A percentile compares a stretch with the other conserved stretches of the same genome.
These are phyloP conservation scores for Brachyopa scutellaris DNA, from an alignment of 2,888 invertebrate species.

Conservation along the genomic window DNA sequence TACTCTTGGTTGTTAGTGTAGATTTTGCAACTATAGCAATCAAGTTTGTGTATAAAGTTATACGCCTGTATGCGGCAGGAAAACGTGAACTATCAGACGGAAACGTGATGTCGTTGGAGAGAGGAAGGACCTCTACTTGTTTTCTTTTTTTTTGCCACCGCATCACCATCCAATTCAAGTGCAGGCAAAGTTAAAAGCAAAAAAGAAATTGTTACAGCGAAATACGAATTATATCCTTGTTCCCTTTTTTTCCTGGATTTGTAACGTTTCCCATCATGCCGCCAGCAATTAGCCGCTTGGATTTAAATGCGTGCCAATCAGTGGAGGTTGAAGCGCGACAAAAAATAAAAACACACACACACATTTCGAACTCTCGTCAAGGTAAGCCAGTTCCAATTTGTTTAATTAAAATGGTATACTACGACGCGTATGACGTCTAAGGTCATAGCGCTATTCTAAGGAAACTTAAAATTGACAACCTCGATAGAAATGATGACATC, in stretches of 20 bases:
- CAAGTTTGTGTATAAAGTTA: too few species aligned
- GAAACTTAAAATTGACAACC: too few species aligned
- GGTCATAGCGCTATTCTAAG: too few species aligned
- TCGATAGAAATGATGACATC: too few species aligned
- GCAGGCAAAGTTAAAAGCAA: too few species aligned
- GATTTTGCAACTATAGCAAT: conserved; percentile 44
- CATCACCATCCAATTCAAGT: not conserved
- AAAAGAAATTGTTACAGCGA: conserved; percentile 14
- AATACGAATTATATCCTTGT: not conserved
- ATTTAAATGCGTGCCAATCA: conserved; percentile 67
- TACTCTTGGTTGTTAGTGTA: conserved; percentile 37
- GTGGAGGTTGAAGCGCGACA: conserved; percentile 6
- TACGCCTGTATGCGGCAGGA: too few species aligned
- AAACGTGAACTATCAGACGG: conserved; percentile 34
- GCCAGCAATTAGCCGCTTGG: conserved; percentile 49
- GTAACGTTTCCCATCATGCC: not conserved
- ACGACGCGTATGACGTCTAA: conserved; percentile 15
- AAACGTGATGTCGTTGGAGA: conserved; percentile 37
- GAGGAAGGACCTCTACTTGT: conserved; percentile 3
- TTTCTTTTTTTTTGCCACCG: not conserved
- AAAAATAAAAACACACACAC: conserved; percentile 10
- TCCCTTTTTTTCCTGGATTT: not conserved
- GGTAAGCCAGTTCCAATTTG: conserved; percentile 63
- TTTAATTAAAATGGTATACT: conserved; percentile 66
- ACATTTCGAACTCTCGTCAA: conserved; percentile 45